phyloP scores from a whole-genome alignment of 2,888 invertebrate genomes.

The Acleris sparsana region DNA sequence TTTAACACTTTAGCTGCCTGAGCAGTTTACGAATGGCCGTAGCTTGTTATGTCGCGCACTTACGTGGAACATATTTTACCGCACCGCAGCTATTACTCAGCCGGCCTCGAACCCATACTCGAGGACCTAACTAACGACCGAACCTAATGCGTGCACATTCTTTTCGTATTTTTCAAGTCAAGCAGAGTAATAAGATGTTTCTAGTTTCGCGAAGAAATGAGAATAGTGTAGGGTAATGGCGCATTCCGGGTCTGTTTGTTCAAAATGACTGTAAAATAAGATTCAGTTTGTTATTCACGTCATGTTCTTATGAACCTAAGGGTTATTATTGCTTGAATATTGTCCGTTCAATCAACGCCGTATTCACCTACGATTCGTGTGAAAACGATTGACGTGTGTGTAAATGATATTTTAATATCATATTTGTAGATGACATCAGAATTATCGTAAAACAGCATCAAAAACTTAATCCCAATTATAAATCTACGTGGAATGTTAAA shows the following conservation, averaged over 20 bases:
- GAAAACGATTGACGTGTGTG: no score
- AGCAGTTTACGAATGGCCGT: conserved; percentile 26
- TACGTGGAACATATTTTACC: conserved; percentile 61
- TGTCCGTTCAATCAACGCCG: no score
- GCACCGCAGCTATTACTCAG: conserved; percentile 63
- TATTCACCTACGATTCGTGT: no score
- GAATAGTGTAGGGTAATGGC: conserved; percentile 14
- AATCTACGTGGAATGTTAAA: no score
- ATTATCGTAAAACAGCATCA: no score
- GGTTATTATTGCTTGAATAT: no score
- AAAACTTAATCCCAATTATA: no score
- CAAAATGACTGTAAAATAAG: background rate
- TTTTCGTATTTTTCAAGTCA: conserved; percentile 66
- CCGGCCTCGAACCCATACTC: conserved; percentile 56
- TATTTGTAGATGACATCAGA: no score
- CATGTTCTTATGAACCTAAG: background rate
- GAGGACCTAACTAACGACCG: conserved; percentile 64
- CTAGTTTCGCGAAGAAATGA: conserved; percentile 34
- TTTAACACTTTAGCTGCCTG: conserved; percentile 1
- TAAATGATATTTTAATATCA: no score
- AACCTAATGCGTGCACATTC: conserved; percentile 66
- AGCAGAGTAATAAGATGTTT: conserved; percentile 58
- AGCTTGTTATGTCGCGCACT: conserved; percentile 53
- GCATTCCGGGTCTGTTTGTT: background rate
- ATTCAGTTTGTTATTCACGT: background rate